Percentiles rank a stretch among this genome's conserved stretches.
phyloP scores from a whole-genome alignment of 2,888 invertebrate species.

The Dromius quadrimaculatus region DNA sequence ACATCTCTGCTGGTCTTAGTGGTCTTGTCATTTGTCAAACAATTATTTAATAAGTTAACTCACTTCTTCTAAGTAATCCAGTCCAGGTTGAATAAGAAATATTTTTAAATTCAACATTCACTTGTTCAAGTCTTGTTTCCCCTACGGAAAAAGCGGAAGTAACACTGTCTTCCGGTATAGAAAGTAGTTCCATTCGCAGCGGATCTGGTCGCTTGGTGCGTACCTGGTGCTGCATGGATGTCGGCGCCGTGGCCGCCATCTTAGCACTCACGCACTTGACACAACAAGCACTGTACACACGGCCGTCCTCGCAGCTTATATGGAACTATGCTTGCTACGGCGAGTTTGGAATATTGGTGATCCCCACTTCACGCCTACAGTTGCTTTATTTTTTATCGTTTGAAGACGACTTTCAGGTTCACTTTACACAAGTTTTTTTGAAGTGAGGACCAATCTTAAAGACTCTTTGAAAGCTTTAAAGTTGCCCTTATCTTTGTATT shows the following conservation, averaged over 20 bases:
- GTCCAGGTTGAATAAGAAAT: slow-evolving; percentile 75
- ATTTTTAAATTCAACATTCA: slow-evolving; percentile 77
- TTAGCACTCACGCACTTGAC: neutral
- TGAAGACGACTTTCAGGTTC: no score
- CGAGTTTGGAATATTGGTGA: no score
- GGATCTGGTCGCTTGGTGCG: slow-evolving; percentile 61
- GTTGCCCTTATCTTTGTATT: no score
- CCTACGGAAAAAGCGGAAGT: slow-evolving; percentile 39
- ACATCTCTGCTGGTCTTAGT: no score
- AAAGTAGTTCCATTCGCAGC: slow-evolving; percentile 61
- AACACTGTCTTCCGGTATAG: slow-evolving; percentile 60
- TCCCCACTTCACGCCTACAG: slow-evolving; percentile 7
- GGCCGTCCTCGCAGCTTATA: neutral
- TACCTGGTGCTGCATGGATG: slow-evolving; percentile 45
- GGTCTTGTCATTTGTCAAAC: neutral
- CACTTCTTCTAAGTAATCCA: slow-evolving; percentile 72
- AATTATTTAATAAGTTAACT: slow-evolving; percentile 58
- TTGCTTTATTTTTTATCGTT: no score
- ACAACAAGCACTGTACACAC: neutral
- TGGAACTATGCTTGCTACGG: no score
- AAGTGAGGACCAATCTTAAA: no score
- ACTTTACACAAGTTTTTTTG: no score
- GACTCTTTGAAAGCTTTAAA: no score
- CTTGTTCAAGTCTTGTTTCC: slow-evolving; percentile 55
- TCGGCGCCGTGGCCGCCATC: slow-evolving; percentile 17